Evolutionary conservation across 2,113 vertebrate genomes (phyloP).

Genomic region (Menura novaehollandiae): DNA sequence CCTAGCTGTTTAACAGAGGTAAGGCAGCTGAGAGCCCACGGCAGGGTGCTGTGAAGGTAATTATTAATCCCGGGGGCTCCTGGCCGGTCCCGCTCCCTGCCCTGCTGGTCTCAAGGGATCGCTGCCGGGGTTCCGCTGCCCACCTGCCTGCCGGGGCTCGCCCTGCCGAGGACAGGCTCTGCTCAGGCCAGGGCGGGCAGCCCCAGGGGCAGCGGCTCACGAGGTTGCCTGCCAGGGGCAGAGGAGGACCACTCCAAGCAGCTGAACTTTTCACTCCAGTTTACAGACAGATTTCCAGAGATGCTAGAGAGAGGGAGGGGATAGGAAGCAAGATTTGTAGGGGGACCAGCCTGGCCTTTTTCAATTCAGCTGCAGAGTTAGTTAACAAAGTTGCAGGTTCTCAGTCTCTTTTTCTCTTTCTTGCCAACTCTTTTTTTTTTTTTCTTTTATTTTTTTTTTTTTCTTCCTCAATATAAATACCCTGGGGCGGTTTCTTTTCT

Average conservation of each 20-base stretch:
- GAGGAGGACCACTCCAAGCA: background rate
- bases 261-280: conserved; percentile 33
- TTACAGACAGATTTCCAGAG: background rate
- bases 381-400: conserved; percentile 61
- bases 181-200: background rate
- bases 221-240: background rate
- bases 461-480: conserved; percentile 27
- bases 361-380: conserved; percentile 37
- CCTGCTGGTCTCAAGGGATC: background rate
- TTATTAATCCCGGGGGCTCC: conserved; percentile 15
- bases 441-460: background rate
- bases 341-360: background rate
- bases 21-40: background rate
- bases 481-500: conserved; percentile 68
- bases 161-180: background rate
- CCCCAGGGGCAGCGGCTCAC: background rate
- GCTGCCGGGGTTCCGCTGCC: fast-evolving
- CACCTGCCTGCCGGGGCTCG: background rate
- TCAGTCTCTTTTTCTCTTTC: background rate
- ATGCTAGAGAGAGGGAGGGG: background rate
- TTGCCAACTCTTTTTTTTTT: background rate
- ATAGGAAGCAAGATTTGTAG: conserved; percentile 15
- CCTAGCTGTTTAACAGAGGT: background rate
- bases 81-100: background rate
- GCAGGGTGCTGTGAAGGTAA: background rate